Evolutionary conservation across 2,888 invertebrate genomes (phyloP).

Genomic region (Ditula angustiorana): DNA sequence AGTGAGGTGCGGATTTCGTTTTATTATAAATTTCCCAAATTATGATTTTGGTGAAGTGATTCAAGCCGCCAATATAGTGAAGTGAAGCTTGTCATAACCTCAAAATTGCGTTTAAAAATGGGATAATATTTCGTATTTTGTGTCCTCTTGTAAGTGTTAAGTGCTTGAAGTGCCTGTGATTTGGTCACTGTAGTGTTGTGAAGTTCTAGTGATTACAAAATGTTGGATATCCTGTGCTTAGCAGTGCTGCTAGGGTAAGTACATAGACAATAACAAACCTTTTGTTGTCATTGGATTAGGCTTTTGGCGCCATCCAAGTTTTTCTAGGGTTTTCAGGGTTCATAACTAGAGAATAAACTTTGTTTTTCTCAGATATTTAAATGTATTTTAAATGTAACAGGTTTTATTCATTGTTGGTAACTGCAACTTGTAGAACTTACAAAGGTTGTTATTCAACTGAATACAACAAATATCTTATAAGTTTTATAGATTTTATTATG

Average conservation of each 20-base stretch:
- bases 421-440: no score
- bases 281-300: slow-evolving; percentile 12
- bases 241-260: slow-evolving; percentile 31
- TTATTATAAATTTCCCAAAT: neutral
- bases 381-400: neutral
- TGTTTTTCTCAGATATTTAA: neutral
- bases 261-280: slow-evolving; percentile 37
- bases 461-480: neutral
- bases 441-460: neutral
- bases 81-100: slow-evolving; percentile 33
- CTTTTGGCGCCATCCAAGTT: slow-evolving; percentile 28
- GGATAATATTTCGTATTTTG: slow-evolving; percentile 25
- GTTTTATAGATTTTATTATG: no score
- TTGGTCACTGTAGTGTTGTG: slow-evolving; percentile 1
- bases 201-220: neutral
- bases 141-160: slow-evolving; percentile 5
- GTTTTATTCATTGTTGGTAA: neutral
- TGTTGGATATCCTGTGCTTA: slow-evolving; percentile 24
- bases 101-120: slow-evolving; percentile 12
- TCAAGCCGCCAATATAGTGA: neutral
- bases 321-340: neutral
- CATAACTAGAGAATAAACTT: neutral
- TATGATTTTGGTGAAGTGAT: neutral
- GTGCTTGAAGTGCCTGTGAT: slow-evolving; percentile 20
- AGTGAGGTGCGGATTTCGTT: neutral